Evolutionary conservation across 2,113 vertebrate species (phyloP).

Genomic region (Phylloscopus trochiloides): DNA sequence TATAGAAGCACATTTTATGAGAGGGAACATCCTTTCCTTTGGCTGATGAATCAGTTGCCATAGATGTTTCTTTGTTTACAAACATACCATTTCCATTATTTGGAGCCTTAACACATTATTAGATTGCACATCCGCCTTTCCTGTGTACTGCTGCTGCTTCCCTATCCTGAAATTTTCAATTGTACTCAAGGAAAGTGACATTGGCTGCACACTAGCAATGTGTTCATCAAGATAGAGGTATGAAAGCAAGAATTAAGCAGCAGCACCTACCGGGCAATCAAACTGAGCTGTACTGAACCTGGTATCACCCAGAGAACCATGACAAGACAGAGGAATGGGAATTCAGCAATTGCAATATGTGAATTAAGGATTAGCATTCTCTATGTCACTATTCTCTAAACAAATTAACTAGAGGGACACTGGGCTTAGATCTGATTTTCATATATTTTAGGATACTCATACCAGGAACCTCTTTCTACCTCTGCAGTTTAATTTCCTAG

Average conservation of each 20-base stretch:
- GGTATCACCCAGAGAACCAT: neutral
- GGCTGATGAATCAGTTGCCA: neutral
- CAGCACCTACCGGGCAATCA: neutral
- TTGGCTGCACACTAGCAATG: neutral
- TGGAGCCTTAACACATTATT: neutral
- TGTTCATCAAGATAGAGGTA: neutral
- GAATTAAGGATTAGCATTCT: neutral
- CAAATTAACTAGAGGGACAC: neutral
- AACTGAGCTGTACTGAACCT: neutral
- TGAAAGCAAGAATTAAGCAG: neutral
- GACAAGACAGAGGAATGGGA: neutral
- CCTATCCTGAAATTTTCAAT: neutral
- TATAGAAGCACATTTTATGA: neutral
- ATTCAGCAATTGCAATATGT: neutral
- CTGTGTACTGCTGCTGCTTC: neutral
- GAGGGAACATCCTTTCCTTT: neutral
- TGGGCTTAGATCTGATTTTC: neutral
- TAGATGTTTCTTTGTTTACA: neutral
- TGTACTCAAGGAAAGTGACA: neutral
- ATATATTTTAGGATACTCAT: neutral
- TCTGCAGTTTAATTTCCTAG: neutral
- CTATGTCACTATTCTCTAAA: neutral
- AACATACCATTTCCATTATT: neutral
- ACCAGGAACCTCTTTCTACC: neutral
- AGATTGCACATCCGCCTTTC: neutral